Evolutionary conservation across 64 coral and sea anemone species (phyloP).

Genomic region (Astreopora myriophthalma): DNA sequence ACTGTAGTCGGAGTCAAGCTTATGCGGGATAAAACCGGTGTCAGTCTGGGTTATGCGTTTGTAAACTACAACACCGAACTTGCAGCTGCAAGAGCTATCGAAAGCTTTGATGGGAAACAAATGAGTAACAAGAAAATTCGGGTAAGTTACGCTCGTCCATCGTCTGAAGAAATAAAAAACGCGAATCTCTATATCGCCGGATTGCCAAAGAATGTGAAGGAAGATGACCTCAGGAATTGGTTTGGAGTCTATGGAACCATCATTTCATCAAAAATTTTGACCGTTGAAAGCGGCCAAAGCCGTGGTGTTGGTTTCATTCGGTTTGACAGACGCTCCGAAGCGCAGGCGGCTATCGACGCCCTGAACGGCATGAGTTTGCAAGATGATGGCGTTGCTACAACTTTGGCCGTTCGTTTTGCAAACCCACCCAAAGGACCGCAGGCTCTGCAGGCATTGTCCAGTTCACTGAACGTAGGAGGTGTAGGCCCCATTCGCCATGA

Average conservation of each 20-base stretch:
- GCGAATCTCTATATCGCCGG: conserved; percentile 99
- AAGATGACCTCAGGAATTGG: conserved; percentile 80
- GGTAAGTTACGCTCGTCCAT: conserved; percentile 95
- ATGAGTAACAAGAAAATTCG: conserved; percentile 91
- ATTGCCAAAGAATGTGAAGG: conserved; percentile 75
- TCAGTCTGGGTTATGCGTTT: conserved; percentile 97
- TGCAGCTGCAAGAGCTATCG: conserved; percentile 86
- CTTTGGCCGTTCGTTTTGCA: conserved; percentile 93
- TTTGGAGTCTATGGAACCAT: conserved; percentile 87
- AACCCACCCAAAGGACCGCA: conserved; percentile 81
- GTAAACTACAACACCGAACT: conserved; percentile 87
- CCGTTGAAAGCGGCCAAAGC: conserved; percentile 84
- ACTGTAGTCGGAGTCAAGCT: conserved; percentile 79
- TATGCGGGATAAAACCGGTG: conserved; percentile 84
- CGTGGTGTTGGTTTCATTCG: conserved; percentile 96
- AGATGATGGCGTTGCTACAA: conserved; percentile 33
- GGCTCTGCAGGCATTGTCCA: conserved; percentile 1
- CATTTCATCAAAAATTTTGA: conserved; percentile 97
- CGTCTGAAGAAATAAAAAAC: conserved; percentile 97
- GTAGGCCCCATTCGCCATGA: conserved; percentile 73
- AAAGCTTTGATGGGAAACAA: conserved; percentile 79
- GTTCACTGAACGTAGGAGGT: conserved; percentile 72
- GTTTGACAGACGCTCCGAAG: conserved; percentile 90
- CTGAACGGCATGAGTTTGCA: conserved; percentile 79
- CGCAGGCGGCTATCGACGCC: conserved; percentile 89